Evolutionary conservation across 2,888 invertebrate species (phyloP).

Genomic region (Idaea dimidiata): DNA sequence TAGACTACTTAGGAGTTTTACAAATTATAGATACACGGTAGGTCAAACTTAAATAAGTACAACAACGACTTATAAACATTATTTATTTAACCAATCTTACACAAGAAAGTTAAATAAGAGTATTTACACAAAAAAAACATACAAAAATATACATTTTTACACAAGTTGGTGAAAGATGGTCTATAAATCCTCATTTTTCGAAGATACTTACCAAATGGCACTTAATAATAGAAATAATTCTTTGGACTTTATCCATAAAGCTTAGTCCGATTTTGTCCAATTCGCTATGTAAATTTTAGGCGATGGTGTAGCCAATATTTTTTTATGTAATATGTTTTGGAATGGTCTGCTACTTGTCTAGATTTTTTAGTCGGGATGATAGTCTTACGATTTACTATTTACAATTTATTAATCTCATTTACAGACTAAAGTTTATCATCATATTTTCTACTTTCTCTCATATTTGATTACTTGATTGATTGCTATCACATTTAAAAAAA

Average conservation of each 20-base stretch:
- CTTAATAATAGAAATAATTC: conserved; percentile 37
- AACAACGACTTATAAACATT: conserved; percentile 7
- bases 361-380: neutral
- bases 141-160: conserved; percentile 35
- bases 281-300: conserved; percentile 16
- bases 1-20: no score
- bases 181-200: conserved; percentile 26
- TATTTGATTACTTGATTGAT: conserved; percentile 12
- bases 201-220: conserved; percentile 54
- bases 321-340: neutral
- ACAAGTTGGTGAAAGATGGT: conserved; percentile 48
- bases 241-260: conserved; percentile 42
- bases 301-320: neutral
- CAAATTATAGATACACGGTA: no score
- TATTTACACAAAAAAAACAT: conserved; percentile 30
- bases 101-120: conserved; percentile 9
- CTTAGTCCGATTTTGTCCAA: conserved; percentile 24
- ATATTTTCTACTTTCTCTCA: neutral
- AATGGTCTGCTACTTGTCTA: neutral
- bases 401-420: conserved; percentile 5
- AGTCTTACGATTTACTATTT: neutral
- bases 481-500: neutral
- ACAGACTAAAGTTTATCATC: neutral
- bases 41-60: neutral
- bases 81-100: conserved; percentile 4